phyloP scores from a whole-genome alignment of 2,888 invertebrate species.

The Drosophila paramelanica region DNA sequence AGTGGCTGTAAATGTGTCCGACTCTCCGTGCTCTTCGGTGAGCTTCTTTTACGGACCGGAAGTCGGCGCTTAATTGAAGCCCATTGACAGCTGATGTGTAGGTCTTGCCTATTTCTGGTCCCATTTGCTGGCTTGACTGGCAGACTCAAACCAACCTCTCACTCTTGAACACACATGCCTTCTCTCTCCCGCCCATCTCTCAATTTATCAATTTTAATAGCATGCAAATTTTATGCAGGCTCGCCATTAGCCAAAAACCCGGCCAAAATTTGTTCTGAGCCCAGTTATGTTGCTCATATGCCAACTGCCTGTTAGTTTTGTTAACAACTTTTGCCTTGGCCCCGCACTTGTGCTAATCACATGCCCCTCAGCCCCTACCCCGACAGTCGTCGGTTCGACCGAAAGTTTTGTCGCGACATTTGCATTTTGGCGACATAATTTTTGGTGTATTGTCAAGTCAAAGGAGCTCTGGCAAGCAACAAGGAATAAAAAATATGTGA shows the following conservation, averaged over 20 bases:
- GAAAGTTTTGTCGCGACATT: constrained; percentile 51
- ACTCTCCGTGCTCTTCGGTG: neutral
- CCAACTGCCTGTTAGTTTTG: constrained; percentile 63
- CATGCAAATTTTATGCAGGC: constrained; percentile 77
- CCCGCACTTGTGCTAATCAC: constrained; percentile 61
- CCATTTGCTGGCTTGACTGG: constrained; percentile 1
- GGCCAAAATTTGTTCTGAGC: constrained; percentile 52
- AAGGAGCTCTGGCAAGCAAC: constrained; percentile 29
- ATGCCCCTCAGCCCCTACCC: constrained; percentile 18
- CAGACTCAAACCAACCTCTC: neutral
- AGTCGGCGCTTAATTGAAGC: constrained; percentile 52
- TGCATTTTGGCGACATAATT: constrained; percentile 75
- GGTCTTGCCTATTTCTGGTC: constrained; percentile 36
- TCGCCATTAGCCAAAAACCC: constrained; percentile 48
- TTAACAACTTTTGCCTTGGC: constrained; percentile 66
- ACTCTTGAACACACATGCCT: neutral
- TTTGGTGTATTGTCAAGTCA: constrained; percentile 49
- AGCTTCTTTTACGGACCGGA: constrained; percentile 10
- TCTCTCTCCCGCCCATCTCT: neutral
- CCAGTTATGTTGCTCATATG: constrained; percentile 52
- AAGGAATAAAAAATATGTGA: constrained; percentile 36
- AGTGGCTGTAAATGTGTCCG: constrained; percentile 6
- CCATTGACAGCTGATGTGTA: constrained; percentile 39
- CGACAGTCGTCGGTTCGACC: constrained; percentile 1
- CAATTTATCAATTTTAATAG: constrained; percentile 75